These are phyloP conservation scores for Pristionchus japonicus DNA, from an alignment of 2,888 invertebrate species.

Conservation along the genomic window DNA sequence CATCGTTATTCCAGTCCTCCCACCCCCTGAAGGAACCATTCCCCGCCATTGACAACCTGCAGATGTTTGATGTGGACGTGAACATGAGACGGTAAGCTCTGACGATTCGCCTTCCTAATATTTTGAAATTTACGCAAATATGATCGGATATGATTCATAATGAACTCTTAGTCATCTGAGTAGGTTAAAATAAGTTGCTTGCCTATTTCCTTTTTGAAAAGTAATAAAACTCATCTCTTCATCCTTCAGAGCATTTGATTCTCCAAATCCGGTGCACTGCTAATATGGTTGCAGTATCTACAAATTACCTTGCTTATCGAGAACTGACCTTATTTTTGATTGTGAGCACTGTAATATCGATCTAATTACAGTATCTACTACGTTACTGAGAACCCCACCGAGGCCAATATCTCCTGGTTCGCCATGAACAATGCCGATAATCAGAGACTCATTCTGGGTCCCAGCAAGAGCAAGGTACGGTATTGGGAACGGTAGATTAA, in stretches of 20 bases:
- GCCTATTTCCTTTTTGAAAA: too few species aligned
- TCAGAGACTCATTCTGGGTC: slow-evolving; percentile 67
- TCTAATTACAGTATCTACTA: slow-evolving; percentile 63
- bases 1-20: slow-evolving; percentile 49
- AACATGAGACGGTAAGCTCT: slow-evolving; percentile 55
- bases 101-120: neutral
- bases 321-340: too few species aligned
- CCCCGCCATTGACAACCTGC: slow-evolving; percentile 68
- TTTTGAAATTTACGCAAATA: neutral
- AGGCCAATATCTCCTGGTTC: slow-evolving; percentile 74
- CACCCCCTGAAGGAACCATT: slow-evolving; percentile 61
- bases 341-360: too few species aligned
- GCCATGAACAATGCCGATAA: slow-evolving; percentile 73
- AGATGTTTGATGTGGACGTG: slow-evolving; percentile 74
- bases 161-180: too few species aligned
- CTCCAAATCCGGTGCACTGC: too few species aligned
- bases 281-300: too few species aligned
- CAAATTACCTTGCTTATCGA: too few species aligned
- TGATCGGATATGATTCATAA: neutral
- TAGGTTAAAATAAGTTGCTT: too few species aligned
- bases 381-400: slow-evolving; percentile 71
- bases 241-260: too few species aligned
- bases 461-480: slow-evolving; percentile 57
- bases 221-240: too few species aligned
- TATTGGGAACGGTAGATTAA: neutral